Evolutionary conservation across 1,140 invertebrate genomes (phyloP).

Genomic region (Brachionus calyciflorus): DNA sequence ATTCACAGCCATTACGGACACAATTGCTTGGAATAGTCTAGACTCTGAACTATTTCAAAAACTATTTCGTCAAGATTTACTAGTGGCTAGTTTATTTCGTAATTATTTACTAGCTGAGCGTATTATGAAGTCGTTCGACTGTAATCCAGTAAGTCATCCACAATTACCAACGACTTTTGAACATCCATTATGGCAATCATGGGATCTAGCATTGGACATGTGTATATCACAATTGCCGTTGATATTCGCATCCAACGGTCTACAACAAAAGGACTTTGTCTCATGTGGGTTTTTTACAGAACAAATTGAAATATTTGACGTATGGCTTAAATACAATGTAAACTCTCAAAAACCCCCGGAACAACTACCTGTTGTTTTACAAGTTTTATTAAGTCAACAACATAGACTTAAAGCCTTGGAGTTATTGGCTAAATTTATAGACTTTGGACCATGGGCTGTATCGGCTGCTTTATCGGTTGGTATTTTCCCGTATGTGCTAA

Average conservation of each 20-base stretch:
- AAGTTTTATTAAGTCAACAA: slow-evolving; percentile 90
- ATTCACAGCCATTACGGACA: slow-evolving; percentile 98
- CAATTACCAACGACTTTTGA: slow-evolving; percentile 77
- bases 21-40: slow-evolving; percentile 97
- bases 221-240: slow-evolving; percentile 80
- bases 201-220: slow-evolving; percentile 92
- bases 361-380: slow-evolving; percentile 86
- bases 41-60: slow-evolving; percentile 88
- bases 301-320: slow-evolving; percentile 42
- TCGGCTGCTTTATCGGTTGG: slow-evolving; percentile 91
- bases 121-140: slow-evolving; percentile 92
- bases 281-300: slow-evolving; percentile 38
- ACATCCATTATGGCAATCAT: slow-evolving; percentile 74
- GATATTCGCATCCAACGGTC: neutral
- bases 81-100: slow-evolving; percentile 95
- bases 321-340: slow-evolving; percentile 18
- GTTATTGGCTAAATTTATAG: slow-evolving; percentile 87
- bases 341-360: slow-evolving; percentile 66
- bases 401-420: slow-evolving; percentile 90
- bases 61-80: slow-evolving; percentile 84
- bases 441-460: slow-evolving; percentile 93
- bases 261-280: neutral
- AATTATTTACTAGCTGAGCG: slow-evolving; percentile 94
- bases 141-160: slow-evolving; percentile 85
- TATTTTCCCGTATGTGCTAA: slow-evolving; percentile 97